phyloP scores from a whole-genome alignment of 2,888 invertebrate genomes.

The Tortrix viridana region DNA sequence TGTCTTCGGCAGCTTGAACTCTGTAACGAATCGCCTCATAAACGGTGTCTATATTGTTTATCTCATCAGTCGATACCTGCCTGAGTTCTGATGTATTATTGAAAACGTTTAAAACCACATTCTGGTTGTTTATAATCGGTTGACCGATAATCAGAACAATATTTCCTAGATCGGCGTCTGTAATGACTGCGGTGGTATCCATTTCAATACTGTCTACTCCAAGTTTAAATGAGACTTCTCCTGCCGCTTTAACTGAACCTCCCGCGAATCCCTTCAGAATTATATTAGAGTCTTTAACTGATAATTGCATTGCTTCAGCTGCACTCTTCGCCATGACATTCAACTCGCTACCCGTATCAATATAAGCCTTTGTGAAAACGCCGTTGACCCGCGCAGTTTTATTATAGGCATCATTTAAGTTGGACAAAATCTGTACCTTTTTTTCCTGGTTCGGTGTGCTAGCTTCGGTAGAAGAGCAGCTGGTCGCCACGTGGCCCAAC shows the following conservation, averaged over 20 bases:
- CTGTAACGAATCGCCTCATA: neutral
- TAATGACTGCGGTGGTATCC: neutral
- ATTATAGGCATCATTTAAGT: neutral
- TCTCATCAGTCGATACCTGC: neutral
- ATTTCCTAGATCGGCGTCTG: neutral
- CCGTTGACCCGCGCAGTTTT: neutral
- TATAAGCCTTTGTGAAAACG: neutral
- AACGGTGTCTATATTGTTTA: neutral
- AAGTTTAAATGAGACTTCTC: neutral
- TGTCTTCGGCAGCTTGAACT: constrained; percentile 6
- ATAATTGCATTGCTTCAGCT: neutral
- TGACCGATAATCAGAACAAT: neutral
- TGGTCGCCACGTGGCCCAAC: neutral
- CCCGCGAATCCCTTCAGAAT: neutral
- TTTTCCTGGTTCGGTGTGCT: neutral
- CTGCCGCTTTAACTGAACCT: neutral
- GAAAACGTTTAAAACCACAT: neutral
- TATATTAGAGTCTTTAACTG: neutral
- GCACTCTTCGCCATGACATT: neutral
- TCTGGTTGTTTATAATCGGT: neutral
- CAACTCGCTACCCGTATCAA: neutral
- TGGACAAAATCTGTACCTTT: neutral
- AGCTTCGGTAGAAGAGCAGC: neutral
- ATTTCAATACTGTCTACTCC: neutral
- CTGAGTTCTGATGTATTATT: neutral